phyloP scores from a whole-genome alignment of 1,140 invertebrate species.

The Hypothenemus hampei region DNA sequence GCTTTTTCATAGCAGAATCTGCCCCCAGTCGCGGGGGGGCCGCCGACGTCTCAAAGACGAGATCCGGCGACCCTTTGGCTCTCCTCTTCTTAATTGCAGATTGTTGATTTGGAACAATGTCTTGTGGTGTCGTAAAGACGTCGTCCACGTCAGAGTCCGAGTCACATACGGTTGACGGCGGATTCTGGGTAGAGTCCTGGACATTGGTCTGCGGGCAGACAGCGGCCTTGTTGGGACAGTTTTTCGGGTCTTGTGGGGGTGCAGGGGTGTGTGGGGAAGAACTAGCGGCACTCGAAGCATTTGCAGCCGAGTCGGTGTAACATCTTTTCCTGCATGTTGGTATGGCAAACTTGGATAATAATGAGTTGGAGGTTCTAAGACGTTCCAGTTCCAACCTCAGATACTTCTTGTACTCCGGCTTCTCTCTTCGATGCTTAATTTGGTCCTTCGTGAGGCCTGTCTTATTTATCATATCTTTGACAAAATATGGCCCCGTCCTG shows the following conservation, averaged over 20 bases:
- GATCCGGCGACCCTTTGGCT: not conserved
- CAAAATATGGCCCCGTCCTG: no score
- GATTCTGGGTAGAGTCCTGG: not conserved
- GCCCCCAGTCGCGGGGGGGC: not conserved
- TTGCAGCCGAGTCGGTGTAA: not conserved
- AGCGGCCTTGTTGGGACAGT: not conserved
- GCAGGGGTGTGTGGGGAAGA: no score
- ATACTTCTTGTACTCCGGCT: not conserved
- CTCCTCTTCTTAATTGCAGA: not conserved
- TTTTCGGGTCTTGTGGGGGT: not conserved
- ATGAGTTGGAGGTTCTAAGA: not conserved
- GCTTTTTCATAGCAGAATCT: not conserved
- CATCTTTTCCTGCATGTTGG: not conserved
- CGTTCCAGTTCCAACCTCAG: not conserved
- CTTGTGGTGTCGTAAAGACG: no score
- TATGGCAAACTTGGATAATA: not conserved
- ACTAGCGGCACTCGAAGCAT: not conserved
- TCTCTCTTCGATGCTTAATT: not conserved
- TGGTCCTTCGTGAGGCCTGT: not conserved
- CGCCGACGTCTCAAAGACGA: not conserved
- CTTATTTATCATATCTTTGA: not conserved
- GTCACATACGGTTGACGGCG: not conserved
- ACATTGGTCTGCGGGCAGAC: not conserved
- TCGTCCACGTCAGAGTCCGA: not conserved
- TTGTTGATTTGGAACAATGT: no score